Conservation (phyloP, 2,113 vertebrate species). For the Chaetura pelagica region DNA sequence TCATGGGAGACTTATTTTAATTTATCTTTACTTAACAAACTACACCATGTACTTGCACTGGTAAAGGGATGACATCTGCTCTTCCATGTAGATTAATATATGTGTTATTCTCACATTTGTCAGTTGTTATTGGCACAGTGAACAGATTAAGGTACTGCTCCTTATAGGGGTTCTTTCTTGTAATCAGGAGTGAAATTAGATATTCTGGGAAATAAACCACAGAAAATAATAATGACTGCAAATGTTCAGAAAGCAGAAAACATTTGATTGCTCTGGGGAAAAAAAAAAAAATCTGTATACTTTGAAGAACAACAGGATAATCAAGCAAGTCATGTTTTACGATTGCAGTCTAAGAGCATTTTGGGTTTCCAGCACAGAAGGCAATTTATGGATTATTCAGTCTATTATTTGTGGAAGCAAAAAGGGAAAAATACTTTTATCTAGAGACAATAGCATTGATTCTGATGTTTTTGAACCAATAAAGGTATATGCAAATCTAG, state of each 20-base stretch:
- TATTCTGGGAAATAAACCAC: not conserved
- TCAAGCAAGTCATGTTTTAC: slow-evolving; percentile 31
- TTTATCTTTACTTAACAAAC: not conserved
- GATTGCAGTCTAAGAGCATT: not conserved
- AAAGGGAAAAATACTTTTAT: not conserved
- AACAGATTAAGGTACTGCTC: not conserved
- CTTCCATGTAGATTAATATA: not conserved
- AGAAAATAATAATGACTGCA: not conserved
- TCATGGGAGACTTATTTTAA: not conserved
- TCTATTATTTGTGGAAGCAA: slow-evolving; percentile 5
- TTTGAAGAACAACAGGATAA: slow-evolving; percentile 16
- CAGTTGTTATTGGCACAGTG: not conserved
- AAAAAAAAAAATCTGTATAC: not conserved
- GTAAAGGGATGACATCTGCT: not conserved
- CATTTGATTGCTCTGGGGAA: not conserved
- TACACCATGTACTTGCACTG: not conserved
- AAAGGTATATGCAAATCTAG: not conserved
- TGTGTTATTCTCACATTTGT: not conserved
- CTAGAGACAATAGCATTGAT: slow-evolving; percentile 28
- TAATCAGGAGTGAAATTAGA: not conserved
- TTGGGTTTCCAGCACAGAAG: slow-evolving; percentile 13
- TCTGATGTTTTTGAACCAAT: slow-evolving; percentile 1
- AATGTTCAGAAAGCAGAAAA: slow-evolving; percentile 27
- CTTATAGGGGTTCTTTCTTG: not conserved
- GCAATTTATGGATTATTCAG: slow-evolving; percentile 31